These are phyloP conservation scores for Morus bassanus DNA, from an alignment of 2,797 vertebrate genomes.

Conservation along the genomic window DNA sequence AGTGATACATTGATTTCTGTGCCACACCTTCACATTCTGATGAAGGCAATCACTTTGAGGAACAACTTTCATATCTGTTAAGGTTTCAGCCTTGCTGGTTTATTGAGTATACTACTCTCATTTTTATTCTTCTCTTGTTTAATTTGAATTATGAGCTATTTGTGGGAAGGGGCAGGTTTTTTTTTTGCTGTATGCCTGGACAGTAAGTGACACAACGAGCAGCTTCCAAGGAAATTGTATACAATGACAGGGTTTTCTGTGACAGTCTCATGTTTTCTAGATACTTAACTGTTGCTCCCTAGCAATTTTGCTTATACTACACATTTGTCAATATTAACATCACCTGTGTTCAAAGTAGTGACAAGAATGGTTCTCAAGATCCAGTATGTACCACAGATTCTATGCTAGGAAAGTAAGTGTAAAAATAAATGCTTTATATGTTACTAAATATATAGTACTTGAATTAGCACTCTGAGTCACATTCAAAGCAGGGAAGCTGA, in stretches of 20 bases:
- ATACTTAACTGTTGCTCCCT: neutral
- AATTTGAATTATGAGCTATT: neutral
- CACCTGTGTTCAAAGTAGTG: neutral
- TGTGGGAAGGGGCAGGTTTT: neutral
- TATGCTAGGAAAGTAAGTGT: slow-evolving; percentile 9
- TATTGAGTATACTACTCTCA: neutral
- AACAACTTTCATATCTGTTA: neutral
- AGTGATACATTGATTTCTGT: neutral
- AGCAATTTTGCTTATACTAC: neutral
- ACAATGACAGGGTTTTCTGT: neutral
- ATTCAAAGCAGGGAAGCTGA: neutral
- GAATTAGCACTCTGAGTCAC: slow-evolving; percentile 11
- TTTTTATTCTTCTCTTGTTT: neutral
- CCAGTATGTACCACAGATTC: neutral
- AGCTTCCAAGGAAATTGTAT: neutral
- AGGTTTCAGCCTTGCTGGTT: neutral
- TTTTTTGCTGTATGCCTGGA: neutral
- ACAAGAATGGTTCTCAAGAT: neutral
- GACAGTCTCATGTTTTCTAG: neutral
- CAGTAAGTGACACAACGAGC: neutral
- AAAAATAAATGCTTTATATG: neutral
- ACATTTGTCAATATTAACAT: neutral
- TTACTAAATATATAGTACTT: slow-evolving; percentile 1
- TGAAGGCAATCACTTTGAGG: neutral
- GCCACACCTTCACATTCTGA: neutral